Evolutionary conservation across 2,797 vertebrate species (phyloP), one percentile per base, ranked within the genome.

Genomic region (Cuculus canorus): DNA sequence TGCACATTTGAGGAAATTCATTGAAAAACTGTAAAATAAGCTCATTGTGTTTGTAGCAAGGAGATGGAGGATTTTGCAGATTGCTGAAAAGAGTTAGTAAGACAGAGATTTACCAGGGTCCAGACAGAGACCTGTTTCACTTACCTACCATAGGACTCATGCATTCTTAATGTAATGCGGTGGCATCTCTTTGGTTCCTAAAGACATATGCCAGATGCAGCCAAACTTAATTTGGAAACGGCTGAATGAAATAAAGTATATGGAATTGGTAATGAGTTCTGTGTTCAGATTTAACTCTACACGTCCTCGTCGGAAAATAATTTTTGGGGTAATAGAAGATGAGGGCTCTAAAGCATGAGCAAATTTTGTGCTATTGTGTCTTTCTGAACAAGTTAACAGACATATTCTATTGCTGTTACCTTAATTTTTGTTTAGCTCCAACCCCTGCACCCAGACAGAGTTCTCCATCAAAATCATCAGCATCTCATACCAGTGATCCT

Each of bases 401-500:
- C 76, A 10, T 80, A 13, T 93, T 81, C 65, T 83, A 25, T 94
- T 91, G 45, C 39, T 97, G 23, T 96, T 93, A 54, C 83, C 43
- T 93, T 94, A 16, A 82, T 92, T 60, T 93, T 91, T 83, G 56
- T 92, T 94, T 86, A 99, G 99, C 99, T 86, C 99, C 99, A 93
- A 99, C 99, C 70, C 99, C 99, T 41, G 99, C 99, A 88, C 99
- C 99, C 79, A 98, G 98, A 97, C 98, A 99, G 98, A 99, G 99
- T 96, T 99, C 99, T 92, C 99, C 99, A 61, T 99, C 99, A 61
- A 99, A 99, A 97, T 99, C 99, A 88, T 99, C 99, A 39, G 98
- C 98, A 60, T 99, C 99, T 70, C 99, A 99, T 14, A 98, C 98
- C 96, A 99, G 99, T 70, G 98, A 98, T 80, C 97, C 98, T 57